Evolutionary conservation across 2,888 invertebrate genomes (phyloP), one percentile per base, ranked within the genome.

Genomic region (Schizotus pectinicornis): DNA sequence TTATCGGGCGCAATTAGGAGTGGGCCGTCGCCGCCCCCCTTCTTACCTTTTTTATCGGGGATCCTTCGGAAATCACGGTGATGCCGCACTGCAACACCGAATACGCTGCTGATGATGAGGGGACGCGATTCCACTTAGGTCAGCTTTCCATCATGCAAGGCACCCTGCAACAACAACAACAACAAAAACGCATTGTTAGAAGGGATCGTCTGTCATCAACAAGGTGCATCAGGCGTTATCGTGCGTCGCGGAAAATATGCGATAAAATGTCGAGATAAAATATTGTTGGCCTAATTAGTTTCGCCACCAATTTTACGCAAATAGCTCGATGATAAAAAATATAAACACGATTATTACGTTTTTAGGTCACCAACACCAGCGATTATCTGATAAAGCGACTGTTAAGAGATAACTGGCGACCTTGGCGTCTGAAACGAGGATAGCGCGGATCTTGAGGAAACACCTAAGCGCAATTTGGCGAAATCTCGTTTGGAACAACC

Each of bases 131-230:
- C 62, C 59, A 56, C 61, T 59, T 60, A 61, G 65, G 67, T 67
- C 67, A 67, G 64, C 65, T 67, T 64, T 59, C 62, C 64, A 65
- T 65, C 48, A 56, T 56, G 42, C 42, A 56, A 49, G 55, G 43
- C 55, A 56, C 55, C 55, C 55, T 56, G 49, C 14, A 56, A 56
- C 47, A 38, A 54, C n/a, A 22, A 51, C 50, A 12, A 48, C 7
- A 46, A 13, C 12, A 36, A 22, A 11, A 9, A 49, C 22, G 31
- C 7, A 37, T 38, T 38, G 37, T n/a, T 36, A 35, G 43, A 52
- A 52, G 5, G 22, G 22, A 22, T 22, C 5, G 22, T 22, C 5
- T 22, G 22, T 22, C 5, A 22, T 22, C 22, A 41, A 34, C 37
- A 51, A 35, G 35, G 36, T 41, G 36, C 51, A 51, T 43, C n/a